phyloP scores from a whole-genome alignment of 2,888 invertebrate species.

The Copidosoma aretas region DNA sequence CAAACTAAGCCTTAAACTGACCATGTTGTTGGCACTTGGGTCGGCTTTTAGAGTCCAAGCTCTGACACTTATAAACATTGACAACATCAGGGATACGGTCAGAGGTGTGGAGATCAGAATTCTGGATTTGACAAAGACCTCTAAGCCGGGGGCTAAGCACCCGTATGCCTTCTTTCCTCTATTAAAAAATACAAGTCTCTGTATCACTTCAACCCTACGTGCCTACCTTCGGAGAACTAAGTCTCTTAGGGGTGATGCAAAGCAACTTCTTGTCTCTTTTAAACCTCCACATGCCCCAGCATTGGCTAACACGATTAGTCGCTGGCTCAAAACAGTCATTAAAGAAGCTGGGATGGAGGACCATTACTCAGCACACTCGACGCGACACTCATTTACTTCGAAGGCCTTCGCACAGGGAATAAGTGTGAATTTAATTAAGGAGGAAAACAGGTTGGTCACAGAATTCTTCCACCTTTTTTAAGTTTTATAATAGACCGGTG shows the following conservation, averaged over 20 bases:
- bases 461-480: no score
- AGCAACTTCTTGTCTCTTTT: background rate
- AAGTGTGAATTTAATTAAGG: no score
- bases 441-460: no score
- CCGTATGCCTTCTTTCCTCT: conserved; percentile 3
- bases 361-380: background rate
- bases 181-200: background rate
- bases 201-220: background rate
- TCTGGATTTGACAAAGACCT: conserved; percentile 5
- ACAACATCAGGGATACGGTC: background rate
- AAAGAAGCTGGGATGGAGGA: background rate
- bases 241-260: background rate
- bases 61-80: background rate
- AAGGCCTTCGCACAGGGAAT: no score
- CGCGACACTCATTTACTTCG: background rate
- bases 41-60: conserved; percentile 1
- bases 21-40: background rate
- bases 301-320: background rate
- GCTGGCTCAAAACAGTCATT: conserved; percentile 4
- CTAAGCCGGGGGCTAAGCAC: background rate
- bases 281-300: background rate
- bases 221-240: background rate
- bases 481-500: no score
- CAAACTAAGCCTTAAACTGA: background rate
- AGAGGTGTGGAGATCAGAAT: background rate